Evolutionary conservation across 1,140 invertebrate species (phyloP).

Genomic region (Macrotrachela quadricornifera): DNA sequence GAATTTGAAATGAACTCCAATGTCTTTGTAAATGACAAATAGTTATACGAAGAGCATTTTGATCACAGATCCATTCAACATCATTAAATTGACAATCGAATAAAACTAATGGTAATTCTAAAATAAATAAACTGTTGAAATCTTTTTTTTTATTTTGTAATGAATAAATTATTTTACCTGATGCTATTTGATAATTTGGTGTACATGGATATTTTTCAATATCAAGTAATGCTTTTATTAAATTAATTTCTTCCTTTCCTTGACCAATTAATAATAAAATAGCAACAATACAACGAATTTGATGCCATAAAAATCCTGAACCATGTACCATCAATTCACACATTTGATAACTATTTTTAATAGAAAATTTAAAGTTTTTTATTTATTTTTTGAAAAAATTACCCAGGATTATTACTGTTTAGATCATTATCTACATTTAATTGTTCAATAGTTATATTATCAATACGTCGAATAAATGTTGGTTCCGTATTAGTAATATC

Average conservation of each 20-base stretch:
- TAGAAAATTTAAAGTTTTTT: constrained; percentile 14
- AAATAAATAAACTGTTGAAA: too few relatives aligned
- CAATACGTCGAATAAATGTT: constrained; percentile 49
- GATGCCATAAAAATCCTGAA: constrained; percentile 89
- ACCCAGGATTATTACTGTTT: constrained; percentile 12
- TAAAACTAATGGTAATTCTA: constrained; percentile 1
- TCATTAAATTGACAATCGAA: constrained; percentile 7
- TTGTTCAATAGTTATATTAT: background rate
- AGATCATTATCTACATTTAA: background rate
- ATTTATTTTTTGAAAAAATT: constrained; percentile 22
- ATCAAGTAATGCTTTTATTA: constrained; percentile 54
- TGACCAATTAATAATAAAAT: constrained; percentile 68
- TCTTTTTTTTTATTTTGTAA: too few relatives aligned
- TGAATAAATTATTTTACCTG: constrained; percentile 16
- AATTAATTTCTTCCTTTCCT: constrained; percentile 35
- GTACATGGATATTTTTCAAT: constrained; percentile 38
- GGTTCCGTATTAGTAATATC: constrained; percentile 75
- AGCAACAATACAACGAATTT: constrained; percentile 81
- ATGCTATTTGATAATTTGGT: constrained; percentile 75
- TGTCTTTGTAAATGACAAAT: constrained; percentile 5
- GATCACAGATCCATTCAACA: constrained; percentile 3
- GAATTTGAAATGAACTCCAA: background rate
- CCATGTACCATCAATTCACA: constrained; percentile 42
- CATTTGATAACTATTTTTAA: background rate
- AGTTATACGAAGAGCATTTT: background rate